Evolutionary conservation across 2,888 invertebrate genomes (phyloP), one percentile per base, ranked within the genome.

Genomic region (Sarcophaga caerulescens): DNA sequence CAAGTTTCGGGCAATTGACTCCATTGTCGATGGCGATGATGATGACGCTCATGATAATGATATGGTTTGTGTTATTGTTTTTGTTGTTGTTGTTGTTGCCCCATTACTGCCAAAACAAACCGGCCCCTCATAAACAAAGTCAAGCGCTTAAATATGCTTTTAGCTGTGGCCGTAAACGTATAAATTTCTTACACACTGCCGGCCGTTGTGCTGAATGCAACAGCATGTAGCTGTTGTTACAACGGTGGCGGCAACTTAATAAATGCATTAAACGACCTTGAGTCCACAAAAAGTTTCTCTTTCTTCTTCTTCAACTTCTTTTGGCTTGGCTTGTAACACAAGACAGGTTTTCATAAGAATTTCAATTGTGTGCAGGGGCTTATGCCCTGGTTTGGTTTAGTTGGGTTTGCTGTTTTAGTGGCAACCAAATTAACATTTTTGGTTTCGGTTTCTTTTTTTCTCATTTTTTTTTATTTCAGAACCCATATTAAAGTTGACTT

Each of bases 251-350:
- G 80, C 70, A 84, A 62, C 74, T 81, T 81, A 78, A 75, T 80
- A 86, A 86, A 84, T 84, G 84, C 85, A 65, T 74, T 77, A 74
- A 81, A 86, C 84, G 84, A 86, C 86, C 86, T 86, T 86, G 86
- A 84, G 81, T 73, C 73, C 35, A 69, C 57, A 59, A 66, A 65
- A 52, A 17, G 52, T 52, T 14, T 52, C 17, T 52, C 17, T 52
- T 52, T 52, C 17, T 17, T 52, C 17, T 52, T 8, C 52, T 52
- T 3, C 17, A 17, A 12, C 14, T 52, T 52, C 52, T 52, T 52
- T 52, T 52, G 12, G 12, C 52, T 17, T 52, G 12, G 52, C 14
- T 17, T 52, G 35, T 35, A 35, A 35, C 8, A 52, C 52, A 65
- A 75, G 77, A 52, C 81, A 35, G 85, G 77, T 81, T 75, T 69